Evolutionary conservation across 2,888 invertebrate species (phyloP), one percentile per base, ranked within the genome.

Genomic region (Galeopsomyia nigrocyanea): DNA sequence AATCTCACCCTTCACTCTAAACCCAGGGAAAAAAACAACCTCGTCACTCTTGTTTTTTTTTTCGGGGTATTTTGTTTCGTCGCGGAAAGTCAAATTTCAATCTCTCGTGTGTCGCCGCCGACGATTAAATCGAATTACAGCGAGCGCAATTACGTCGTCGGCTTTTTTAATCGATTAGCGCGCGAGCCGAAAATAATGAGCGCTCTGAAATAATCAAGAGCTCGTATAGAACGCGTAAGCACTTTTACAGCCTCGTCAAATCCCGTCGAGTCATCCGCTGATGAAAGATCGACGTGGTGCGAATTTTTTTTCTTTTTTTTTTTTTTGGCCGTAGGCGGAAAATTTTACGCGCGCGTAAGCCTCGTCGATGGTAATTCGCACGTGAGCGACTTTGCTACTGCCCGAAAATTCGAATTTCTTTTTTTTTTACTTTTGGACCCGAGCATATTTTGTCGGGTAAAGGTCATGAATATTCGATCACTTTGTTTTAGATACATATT

Each of bases 221-320:
- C 26, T 39, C 47, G 17, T 46, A 22, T 16, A 14, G 47, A 14
- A 26, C 19, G 7, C 50, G 26, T 65, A 68, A 19, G 75, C 75
- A 70, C 63, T 75, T 75, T 75, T 75, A 73, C 73, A 51, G 56
- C 70, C 70, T 70, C 67, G 73, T 21, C 61, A 67, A 75, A 75
- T 68, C 67, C 39, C 69, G 75, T 73, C 70, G 75, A 75, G 75
- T 70, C 74, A 70, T 71, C 70, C 74, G 62, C 66, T 74, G 74
- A 65, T 74, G 71, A 73, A 73, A 71, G 69, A 75, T 73, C 75
- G 69, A 70, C 72, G 64, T 53, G 66, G 55, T 57, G 61, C 51
- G 65, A 68, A 71, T 61, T 68, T 74, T 74, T 39, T 14, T 0
- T n/a, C 6, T 6, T 46, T 17, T 60, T 49, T 49, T 21, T 6